Percentiles rank a stretch among this genome's conserved stretches.
Conservation (phyloP, 2,888 invertebrate genomes). For the Tetanocera ferruginea region DNA sequence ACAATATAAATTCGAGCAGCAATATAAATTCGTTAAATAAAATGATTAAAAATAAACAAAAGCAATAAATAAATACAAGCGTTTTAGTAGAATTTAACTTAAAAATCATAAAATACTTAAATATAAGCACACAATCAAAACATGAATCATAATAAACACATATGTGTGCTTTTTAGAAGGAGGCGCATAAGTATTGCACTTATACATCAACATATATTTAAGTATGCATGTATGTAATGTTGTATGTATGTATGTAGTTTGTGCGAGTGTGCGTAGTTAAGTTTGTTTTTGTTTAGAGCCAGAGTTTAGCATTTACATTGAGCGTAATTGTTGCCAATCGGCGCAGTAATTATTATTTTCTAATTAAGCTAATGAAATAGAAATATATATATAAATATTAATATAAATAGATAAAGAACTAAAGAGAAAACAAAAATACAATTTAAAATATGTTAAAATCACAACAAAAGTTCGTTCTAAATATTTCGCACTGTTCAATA, state of each 20-base stretch:
- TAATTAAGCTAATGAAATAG: conserved; percentile 6
- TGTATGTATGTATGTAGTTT: conserved; percentile 33
- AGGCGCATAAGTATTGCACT: not conserved
- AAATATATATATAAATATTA: not conserved
- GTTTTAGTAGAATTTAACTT: no score
- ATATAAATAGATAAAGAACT: not conserved
- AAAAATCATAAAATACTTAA: no score
- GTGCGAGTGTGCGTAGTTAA: conserved; percentile 8
- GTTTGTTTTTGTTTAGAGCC: not conserved
- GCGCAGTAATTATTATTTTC: not conserved
- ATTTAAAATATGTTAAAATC: not conserved
- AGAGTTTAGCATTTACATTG: not conserved
- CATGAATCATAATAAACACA: no score
- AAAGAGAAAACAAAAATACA: not conserved
- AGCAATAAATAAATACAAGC: no score
- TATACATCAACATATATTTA: conserved; percentile 28
- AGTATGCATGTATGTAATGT: conserved; percentile 31
- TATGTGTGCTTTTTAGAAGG: no score
- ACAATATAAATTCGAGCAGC: no score
- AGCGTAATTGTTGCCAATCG: not conserved
- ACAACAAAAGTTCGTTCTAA: no score
- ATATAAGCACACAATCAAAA: no score
- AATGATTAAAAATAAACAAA: no score
- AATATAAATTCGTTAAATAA: no score
- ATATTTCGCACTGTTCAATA: no score